Base-by-base conservation (phyloP, 2,113 vertebrate genomes). In the Callipepla californica region DNA sequence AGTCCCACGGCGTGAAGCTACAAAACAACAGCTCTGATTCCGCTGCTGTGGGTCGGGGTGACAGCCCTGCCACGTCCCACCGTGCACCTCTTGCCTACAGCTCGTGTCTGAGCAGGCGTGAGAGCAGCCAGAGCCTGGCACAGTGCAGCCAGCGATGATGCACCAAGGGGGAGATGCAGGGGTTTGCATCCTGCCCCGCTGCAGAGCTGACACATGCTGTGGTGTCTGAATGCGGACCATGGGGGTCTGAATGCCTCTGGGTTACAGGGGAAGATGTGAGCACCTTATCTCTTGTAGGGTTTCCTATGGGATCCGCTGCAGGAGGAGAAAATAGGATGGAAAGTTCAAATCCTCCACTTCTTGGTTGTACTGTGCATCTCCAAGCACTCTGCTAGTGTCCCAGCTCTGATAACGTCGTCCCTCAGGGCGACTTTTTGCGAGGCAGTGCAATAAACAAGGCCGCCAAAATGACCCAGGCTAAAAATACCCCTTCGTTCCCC, bases 371-470 rank as follows among this genome's bases (percentile, higher is more conserved):
- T 11, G 17, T 62, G 47, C 18, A 1, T 26, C 22, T 1, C 1
- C 45, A 25, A 22, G 13, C 7, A 2, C 36, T 7, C 0, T 9
- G n/a, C 45, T 23, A 0, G 11, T 17, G 53, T 14, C 47, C 58
- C 73, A 32, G 0, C 66, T 21, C 58, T 48, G 23, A 7, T 8
- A 20, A 6, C 32, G 50, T 36, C 36, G 32, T 25, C 19, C 11
- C 50, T 70, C 30, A 34, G 70, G 51, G 11, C 51, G 42, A 4
- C 38, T 18, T 15, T 26, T 5, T n/a, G n/a, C 70, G 47, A 23
- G 59, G 73, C 40, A 67, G 20, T 38, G 19, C 40, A 53, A 6
- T 26, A 30, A 47, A 12, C 22, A 45, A 48, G 51, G 18, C 20
- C 23, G 40, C 23, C n/a, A 34, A 4, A 59, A 55, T 13, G 34